Percentiles rank a stretch among this genome's conserved stretches.
Conservation (phyloP, 2,888 invertebrate species). For the Noctuana brunneofusca region DNA sequence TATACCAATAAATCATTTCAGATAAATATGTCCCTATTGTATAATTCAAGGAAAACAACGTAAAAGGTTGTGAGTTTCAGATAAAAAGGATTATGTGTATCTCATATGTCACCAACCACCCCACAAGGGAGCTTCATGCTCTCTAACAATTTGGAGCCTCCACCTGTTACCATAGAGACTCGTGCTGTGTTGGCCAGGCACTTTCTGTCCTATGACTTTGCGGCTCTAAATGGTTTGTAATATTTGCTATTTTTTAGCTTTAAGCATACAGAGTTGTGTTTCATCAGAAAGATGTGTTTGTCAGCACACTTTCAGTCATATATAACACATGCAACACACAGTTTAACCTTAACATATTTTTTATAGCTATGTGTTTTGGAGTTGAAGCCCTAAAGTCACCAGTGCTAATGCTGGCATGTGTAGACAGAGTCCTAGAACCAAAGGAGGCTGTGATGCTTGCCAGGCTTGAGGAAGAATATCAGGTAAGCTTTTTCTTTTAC, state of each 20-base stretch:
- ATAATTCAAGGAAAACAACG: too few relatives aligned
- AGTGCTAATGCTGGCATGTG: conserved; percentile 91
- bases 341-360: not conserved
- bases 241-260: not conserved
- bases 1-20: too few relatives aligned
- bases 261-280: too few relatives aligned
- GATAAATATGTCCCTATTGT: too few relatives aligned
- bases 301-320: too few relatives aligned
- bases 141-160: conserved; percentile 88
- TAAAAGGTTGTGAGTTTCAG: too few relatives aligned
- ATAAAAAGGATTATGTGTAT: too few relatives aligned
- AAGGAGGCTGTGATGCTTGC: conserved; percentile 92
- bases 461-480: conserved; percentile 95
- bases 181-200: conserved; percentile 88
- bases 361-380: conserved; percentile 90
- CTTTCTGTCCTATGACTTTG: conserved; percentile 91
- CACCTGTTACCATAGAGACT: conserved; percentile 85
- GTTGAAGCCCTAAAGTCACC: conserved; percentile 96
- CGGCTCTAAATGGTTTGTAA: conserved; percentile 90
- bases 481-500: conserved; percentile 84
- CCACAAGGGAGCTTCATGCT: too few relatives aligned
- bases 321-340: not conserved
- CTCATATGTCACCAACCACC: too few relatives aligned
- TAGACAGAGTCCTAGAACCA: conserved; percentile 89
- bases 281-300: too few relatives aligned